Conservation (phyloP, 2,797 vertebrate genomes). For the Neosilurus mollespiculum region DNA sequence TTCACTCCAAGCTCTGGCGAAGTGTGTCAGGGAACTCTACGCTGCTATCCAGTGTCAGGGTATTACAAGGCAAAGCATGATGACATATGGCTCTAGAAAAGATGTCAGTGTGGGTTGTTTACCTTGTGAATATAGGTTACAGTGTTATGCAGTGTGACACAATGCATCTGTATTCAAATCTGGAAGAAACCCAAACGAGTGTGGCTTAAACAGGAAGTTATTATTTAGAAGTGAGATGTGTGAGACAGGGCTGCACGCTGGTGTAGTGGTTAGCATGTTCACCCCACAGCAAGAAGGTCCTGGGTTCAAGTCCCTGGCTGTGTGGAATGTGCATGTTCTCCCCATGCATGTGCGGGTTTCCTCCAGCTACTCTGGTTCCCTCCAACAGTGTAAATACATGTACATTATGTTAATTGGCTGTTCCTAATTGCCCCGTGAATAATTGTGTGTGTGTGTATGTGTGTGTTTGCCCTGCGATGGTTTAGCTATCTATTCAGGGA, state of each 20-base stretch:
- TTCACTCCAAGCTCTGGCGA: constrained; percentile 62
- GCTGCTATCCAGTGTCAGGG: constrained; percentile 25
- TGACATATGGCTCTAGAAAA: constrained; percentile 29
- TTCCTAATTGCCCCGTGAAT: too few relatives aligned
- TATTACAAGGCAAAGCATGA: constrained; percentile 37
- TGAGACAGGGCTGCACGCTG: not conserved
- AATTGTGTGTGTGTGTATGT: too few relatives aligned
- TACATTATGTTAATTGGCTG: too few relatives aligned
- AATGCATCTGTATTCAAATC: not conserved
- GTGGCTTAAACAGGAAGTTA: not conserved
- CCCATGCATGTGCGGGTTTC: too few relatives aligned
- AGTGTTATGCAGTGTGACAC: not conserved
- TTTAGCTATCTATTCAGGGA: too few relatives aligned
- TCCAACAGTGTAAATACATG: too few relatives aligned
- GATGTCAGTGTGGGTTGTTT: constrained; percentile 4
- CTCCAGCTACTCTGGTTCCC: too few relatives aligned
- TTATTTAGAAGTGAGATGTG: not conserved
- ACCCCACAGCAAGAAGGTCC: too few relatives aligned
- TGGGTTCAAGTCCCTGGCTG: too few relatives aligned
- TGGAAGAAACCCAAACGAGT: not conserved
- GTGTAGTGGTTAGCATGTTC: too few relatives aligned
- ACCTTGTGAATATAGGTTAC: constrained; percentile 1
- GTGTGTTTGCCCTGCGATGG: too few relatives aligned
- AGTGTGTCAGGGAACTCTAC: constrained; percentile 55
- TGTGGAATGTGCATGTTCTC: too few relatives aligned